Base-by-base conservation (phyloP, 2,113 vertebrate genomes). In the Sebastes fasciatus region DNA sequence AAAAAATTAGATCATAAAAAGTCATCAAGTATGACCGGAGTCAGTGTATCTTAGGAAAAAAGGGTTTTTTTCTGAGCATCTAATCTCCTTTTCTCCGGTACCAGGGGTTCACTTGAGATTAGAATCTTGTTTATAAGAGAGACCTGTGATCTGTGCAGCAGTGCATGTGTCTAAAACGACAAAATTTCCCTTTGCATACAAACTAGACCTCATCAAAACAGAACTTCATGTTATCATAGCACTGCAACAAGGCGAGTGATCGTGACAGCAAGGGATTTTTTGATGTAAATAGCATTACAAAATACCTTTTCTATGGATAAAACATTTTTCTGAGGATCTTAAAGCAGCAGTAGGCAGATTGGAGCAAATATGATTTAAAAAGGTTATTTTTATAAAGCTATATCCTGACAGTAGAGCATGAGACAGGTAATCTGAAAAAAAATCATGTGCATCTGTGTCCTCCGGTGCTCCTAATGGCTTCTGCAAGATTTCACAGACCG, bases 71-170 rank as follows among this genome's bases (percentile, higher is more conserved):
- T 88, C 82, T 80, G 66, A 88, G 68, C 74, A 85, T 90, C 84
- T 94, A 88, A 94, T 93, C 89, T 91, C 74, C 63, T 87, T 87
- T 83, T 85, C 86, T 74, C 40, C 45, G 40, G 61, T 61, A 88
- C 77, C 84, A 88, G 66, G 70, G 45, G 48, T 76, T 87, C 79
- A 89, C 89, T 86, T 87, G 84, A 93, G 92, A 95, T 93, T 90
- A 92, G 66, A 87, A 93, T 93, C 90, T 90, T 92, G 90, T 92
- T 94, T 92, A 86, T 89, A 88, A 87, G 79, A 78, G 46, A 80
- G 79, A 90, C 82, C 85, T 83, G 76, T 74, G 82, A 91, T 91
- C 77, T 84, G 79, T 74, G 88, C 52, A 8, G 74, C 82, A 68
- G 84, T 61, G 81, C 57, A 66, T 77, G 46, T 26, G 73, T 85